These are phyloP conservation scores for Ispidina lecontei DNA, from an alignment of 2,797 vertebrate species.

Conservation along the genomic window DNA sequence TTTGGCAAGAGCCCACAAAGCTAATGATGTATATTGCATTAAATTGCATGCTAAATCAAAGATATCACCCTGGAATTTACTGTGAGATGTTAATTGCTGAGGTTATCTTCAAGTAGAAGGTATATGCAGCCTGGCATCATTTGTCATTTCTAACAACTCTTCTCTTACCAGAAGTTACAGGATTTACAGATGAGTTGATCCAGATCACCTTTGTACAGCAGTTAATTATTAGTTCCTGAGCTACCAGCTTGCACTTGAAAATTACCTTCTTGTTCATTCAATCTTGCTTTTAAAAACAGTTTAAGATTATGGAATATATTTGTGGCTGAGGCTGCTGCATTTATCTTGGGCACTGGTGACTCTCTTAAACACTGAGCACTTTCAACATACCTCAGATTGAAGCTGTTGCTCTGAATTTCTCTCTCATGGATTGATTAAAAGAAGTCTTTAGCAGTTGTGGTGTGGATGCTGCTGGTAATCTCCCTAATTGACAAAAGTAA, in stretches of 20 bases:
- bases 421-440: not conserved
- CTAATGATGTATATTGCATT: not conserved
- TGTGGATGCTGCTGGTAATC: not conserved
- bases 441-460: not conserved
- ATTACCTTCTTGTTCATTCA: not conserved
- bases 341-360: not conserved
- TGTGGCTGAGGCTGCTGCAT: not conserved
- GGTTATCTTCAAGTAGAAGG: not conserved
- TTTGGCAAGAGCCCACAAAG: not conserved
- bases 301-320: not conserved
- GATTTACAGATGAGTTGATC: constrained; percentile 60
- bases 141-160: not conserved
- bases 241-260: not conserved
- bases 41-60: not conserved
- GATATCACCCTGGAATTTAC: not conserved
- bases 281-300: not conserved
- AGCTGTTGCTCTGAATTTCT: not conserved
- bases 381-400: not conserved
- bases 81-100: constrained; percentile 16
- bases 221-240: constrained; percentile 50
- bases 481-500: not conserved
- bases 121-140: not conserved
- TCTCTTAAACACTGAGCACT: not conserved
- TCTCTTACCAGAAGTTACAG: constrained; percentile 12
- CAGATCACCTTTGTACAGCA: constrained; percentile 30